Percentiles rank a stretch among this genome's conserved stretches.
Conservation (phyloP, 2,113 vertebrate species). For the Podiceps cristatus region DNA sequence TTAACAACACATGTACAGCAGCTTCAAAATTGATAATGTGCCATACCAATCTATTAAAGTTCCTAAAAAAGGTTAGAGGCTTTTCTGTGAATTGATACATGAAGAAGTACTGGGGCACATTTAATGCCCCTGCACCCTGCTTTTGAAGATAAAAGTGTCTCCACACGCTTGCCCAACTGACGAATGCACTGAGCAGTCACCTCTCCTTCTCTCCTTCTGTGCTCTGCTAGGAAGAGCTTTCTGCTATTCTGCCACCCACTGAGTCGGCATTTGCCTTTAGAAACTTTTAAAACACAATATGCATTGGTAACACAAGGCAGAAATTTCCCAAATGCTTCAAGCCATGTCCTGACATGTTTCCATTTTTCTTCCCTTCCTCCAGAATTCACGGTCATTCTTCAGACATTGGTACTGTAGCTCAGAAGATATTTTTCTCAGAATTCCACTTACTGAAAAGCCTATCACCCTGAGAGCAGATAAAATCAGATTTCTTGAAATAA, state of each 20-base stretch:
- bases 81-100: neutral
- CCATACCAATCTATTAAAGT: neutral
- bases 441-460: neutral
- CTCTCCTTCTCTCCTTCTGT: neutral
- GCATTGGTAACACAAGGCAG: constrained; percentile 12
- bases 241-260: constrained; percentile 1
- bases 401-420: neutral
- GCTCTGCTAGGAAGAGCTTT: neutral
- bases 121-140: neutral
- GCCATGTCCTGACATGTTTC: neutral
- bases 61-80: neutral
- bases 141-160: neutral
- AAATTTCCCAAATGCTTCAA: constrained; percentile 20
- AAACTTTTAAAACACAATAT: constrained; percentile 23
- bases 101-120: neutral
- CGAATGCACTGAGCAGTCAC: neutral
- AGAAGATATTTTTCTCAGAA: neutral
- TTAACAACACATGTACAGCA: constrained; percentile 39
- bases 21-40: neutral
- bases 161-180: neutral
- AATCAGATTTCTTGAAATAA: neutral
- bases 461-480: neutral
- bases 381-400: neutral
- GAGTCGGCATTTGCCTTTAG: constrained; percentile 26
- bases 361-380: neutral